Base-by-base conservation (phyloP, 2,888 invertebrate species). In the Oasisia sp. region DNA sequence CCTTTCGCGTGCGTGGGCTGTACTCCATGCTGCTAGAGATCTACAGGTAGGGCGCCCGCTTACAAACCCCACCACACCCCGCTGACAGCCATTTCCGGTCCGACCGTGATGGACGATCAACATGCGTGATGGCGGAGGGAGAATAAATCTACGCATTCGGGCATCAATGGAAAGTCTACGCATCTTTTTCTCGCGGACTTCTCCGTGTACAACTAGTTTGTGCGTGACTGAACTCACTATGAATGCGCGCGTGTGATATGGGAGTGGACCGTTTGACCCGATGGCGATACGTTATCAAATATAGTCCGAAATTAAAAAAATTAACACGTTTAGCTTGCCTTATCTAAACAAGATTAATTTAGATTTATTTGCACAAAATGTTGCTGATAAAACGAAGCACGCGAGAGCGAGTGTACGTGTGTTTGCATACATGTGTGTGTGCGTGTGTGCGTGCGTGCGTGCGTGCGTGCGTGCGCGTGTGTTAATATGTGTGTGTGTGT, bases 41-140 rank as follows among this genome's bases (percentile, higher is more conserved):
- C 56, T 19, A 56, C 56, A 14, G 11, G 74, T 27, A 27, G 27
- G 19, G 8, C 1, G 74, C 74, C 50, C 74, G 74, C 27, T 74
- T 27, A 74, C 27, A 74, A 74, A 74, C 27, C 19, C n/a, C 19
- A 19, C 19, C 74, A 74, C 19, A 74, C 74, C 74, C 74, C 74
- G 74, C 74, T 74, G 74, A 74, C 74, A 74, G 74, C 74, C 19
- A 74, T 27, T 74, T 74, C 74, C 74, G 74, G 74, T 74, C 74
- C 5, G 5, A 27, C 7, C 19, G 2, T 74, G 74, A 74, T 27
- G 74, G 27, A 74, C 27, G 27, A 27, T 19, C 74, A 27, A n/a
- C 56, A 11, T 2, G 56, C 56, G 56, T 56, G 56, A 56, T 56
- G 56, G 56, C n/a, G 27, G 74, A 19, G 5, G 27, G 74, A 5